phyloP scores from a whole-genome alignment of 2,113 vertebrate species.

The Ivindomyrus marchei region DNA sequence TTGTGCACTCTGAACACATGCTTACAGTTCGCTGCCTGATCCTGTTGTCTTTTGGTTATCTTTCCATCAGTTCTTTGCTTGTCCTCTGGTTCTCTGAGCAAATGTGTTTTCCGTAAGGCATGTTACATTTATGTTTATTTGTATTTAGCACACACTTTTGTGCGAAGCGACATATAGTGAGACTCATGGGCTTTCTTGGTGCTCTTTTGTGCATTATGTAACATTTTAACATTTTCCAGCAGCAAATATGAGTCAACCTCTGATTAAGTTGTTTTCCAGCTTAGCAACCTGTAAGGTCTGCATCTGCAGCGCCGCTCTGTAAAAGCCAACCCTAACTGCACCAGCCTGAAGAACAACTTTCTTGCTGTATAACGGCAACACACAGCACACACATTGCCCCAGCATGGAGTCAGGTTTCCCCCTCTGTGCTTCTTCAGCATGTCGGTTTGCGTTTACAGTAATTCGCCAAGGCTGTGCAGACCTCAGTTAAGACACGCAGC shows the following conservation, averaged over 20 bases:
- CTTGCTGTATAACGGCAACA: neutral
- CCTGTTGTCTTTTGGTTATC: neutral
- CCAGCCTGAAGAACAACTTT: neutral
- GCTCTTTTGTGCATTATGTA: neutral
- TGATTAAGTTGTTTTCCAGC: neutral
- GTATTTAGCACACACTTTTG: neutral
- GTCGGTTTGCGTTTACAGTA: neutral
- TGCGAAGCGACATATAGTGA: neutral
- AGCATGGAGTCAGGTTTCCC: neutral
- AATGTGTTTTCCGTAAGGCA: neutral
- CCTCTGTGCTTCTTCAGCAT: neutral
- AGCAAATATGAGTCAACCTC: neutral
- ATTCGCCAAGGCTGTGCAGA: neutral
- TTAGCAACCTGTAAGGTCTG: neutral
- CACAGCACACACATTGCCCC: neutral
- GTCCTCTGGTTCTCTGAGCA: neutral
- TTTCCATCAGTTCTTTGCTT: neutral
- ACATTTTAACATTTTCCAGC: neutral
- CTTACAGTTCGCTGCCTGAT: neutral
- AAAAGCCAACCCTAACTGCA: neutral
- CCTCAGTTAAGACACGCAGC: neutral
- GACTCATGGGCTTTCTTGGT: neutral
- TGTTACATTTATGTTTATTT: neutral
- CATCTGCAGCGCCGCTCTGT: neutral
- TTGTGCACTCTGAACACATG: neutral